A percentile compares a stretch with the other conserved stretches of the same genome.
Evolutionary conservation across 2,888 invertebrate species (phyloP).

Genomic region (Podotricha telesiphe): DNA sequence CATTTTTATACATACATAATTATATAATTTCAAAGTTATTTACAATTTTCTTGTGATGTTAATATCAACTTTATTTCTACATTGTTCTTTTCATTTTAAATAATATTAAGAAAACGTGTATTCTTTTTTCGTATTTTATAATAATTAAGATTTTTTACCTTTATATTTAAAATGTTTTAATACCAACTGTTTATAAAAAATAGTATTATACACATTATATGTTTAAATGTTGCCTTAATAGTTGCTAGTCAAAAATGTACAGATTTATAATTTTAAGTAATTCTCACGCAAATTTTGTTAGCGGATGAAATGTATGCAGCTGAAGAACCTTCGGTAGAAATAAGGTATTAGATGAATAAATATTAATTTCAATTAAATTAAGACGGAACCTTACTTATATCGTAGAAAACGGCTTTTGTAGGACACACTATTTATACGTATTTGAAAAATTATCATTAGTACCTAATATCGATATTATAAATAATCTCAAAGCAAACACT

Average conservation of each 20-base stretch:
- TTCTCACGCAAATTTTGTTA: constrained; percentile 5
- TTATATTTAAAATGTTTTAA: constrained; percentile 1
- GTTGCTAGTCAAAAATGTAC: constrained; percentile 57
- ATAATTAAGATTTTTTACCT: constrained; percentile 17
- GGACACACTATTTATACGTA: constrained; percentile 5
- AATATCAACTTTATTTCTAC: constrained; percentile 17
- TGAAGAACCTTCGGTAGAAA: constrained; percentile 1
- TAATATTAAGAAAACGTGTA: neutral
- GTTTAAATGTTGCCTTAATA: constrained; percentile 63
- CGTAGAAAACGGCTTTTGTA: constrained; percentile 16
- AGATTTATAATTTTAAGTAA: constrained; percentile 24
- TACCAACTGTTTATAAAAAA: constrained; percentile 24
- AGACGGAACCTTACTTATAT: constrained; percentile 1
- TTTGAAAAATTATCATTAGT: constrained; percentile 13
- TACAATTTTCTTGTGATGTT: constrained; percentile 5
- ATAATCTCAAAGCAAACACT: constrained; percentile 18
- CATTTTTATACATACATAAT: constrained; percentile 6
- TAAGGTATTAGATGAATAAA: neutral
- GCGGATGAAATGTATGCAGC: neutral
- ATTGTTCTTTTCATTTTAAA: constrained; percentile 3
- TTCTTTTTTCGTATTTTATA: neutral
- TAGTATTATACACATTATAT: constrained; percentile 11
- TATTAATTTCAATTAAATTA: constrained; percentile 7
- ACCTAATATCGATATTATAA: neutral
- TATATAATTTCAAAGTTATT: constrained; percentile 10